Conservation (phyloP, 92 coral and sea anemone genomes). For the Epizoanthus scotinus region DNA sequence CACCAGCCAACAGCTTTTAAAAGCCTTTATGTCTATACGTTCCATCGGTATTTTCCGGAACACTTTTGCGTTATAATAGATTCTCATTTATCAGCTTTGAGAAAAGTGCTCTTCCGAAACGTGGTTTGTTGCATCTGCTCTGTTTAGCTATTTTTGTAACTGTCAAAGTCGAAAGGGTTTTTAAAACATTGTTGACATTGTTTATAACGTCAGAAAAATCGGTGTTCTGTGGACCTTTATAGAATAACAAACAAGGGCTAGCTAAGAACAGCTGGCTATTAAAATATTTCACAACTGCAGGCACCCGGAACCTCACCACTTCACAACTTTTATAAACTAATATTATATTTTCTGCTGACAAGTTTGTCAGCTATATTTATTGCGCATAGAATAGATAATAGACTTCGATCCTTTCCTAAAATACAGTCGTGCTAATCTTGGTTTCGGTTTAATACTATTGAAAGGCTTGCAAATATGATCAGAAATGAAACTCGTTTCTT, state of each 20-base stretch:
- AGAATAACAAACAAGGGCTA: conserved; percentile 13
- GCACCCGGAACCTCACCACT: neutral
- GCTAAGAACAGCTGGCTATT: conserved; percentile 7
- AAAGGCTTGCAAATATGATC: too few relatives aligned
- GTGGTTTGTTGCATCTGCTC: neutral
- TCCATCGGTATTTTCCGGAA: neutral
- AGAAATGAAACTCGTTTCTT: too few relatives aligned
- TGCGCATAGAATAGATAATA: too few relatives aligned
- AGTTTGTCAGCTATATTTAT: neutral
- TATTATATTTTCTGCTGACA: neutral
- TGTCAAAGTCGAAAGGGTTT: neutral
- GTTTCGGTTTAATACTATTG: too few relatives aligned
- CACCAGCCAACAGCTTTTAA: neutral
- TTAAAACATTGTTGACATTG: neutral
- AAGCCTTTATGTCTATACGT: neutral
- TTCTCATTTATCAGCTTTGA: neutral
- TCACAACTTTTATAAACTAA: neutral
- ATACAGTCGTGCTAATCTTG: too few relatives aligned
- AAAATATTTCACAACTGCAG: neutral
- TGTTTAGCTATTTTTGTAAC: conserved; percentile 10
- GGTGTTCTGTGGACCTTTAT: conserved; percentile 14
- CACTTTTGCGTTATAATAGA: neutral
- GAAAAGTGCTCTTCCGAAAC: neutral
- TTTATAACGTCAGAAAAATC: neutral
- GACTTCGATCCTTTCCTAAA: too few relatives aligned